Base-by-base conservation (phyloP, 2,113 vertebrate genomes). In the Callopanchax toddi region DNA sequence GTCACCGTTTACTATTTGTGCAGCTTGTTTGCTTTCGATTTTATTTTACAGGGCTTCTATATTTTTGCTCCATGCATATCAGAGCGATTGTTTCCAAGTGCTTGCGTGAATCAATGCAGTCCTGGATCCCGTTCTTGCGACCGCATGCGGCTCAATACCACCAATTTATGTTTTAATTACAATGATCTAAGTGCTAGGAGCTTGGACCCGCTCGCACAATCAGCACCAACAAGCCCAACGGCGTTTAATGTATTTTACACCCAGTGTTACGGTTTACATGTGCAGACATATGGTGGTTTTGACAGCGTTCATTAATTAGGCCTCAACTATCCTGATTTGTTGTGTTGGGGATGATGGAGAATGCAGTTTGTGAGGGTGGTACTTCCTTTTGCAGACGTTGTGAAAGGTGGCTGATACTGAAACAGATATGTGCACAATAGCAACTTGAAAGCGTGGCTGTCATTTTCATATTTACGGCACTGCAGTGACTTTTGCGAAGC, bases 141-240 rank as follows among this genome's bases (percentile, higher is more conserved):
- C 74, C 61, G 61, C 60, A 55, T 46, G 65, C 65, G 20, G 75
- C 75, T 91, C 88, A 79, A 86, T 87, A 77, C 63, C 64, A 81
- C 67, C 83, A 83, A 89, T 91, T 89, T 90, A 86, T 87, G 88
- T 80, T 89, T 89, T 91, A 89, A 91, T 90, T 87, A 88, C 11
- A 69, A 83, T 83, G 77, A 89, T 88, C 84, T 84, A 85, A 83
- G 73, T 71, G 77, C 66, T 63, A 25, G 29, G 44, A 59, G 53
- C 64, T 59, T 12, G 16, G 63, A 66, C 59, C 34, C 3, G 43
- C 26, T 76, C 68, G 52, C 42, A 45, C 68, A 71, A 68, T 80
- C 63, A 52, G 32, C 51, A 65, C 20, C 64, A 75, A 68, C 61
- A 61, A 62, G 73, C 54, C 15, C 0, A 2, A 22, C 17, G 32